phyloP scores from a whole-genome alignment of 2,888 invertebrate species.

The Cosmopolites sordidus region DNA sequence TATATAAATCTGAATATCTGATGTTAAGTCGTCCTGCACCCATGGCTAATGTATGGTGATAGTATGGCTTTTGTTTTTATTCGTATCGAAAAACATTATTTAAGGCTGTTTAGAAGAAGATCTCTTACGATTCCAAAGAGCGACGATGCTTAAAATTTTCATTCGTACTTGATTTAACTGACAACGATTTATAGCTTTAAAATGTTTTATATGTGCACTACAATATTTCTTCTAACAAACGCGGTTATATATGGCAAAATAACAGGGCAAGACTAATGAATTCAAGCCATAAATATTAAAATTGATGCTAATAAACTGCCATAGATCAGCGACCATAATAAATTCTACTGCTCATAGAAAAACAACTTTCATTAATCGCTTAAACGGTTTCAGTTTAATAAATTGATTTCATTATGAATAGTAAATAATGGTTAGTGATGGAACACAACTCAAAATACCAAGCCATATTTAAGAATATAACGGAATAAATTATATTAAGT shows the following conservation, averaged over 20 bases:
- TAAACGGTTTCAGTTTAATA: not conserved
- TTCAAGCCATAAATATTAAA: slow-evolving; percentile 21
- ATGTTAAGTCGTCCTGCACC: slow-evolving; percentile 14
- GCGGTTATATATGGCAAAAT: slow-evolving; percentile 20
- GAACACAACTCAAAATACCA: no score
- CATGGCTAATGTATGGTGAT: slow-evolving; percentile 1
- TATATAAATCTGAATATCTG: slow-evolving; percentile 18
- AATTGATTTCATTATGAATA: no score
- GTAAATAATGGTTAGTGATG: no score
- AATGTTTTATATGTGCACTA: slow-evolving; percentile 16
- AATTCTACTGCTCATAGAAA: slow-evolving; percentile 6
- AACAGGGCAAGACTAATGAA: slow-evolving; percentile 20
- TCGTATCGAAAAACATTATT: not conserved
- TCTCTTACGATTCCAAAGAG: not conserved
- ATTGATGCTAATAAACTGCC: slow-evolving; percentile 15
- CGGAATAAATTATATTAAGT: no score
- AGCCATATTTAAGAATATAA: no score
- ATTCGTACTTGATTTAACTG: not conserved
- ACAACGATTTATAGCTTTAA: slow-evolving; percentile 12
- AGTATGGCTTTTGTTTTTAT: not conserved
- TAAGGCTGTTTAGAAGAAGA: not conserved
- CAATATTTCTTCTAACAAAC: slow-evolving; percentile 16
- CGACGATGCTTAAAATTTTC: not conserved
- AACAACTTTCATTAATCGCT: slow-evolving; percentile 1
- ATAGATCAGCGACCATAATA: slow-evolving; percentile 4